Evolutionary conservation across 2,797 vertebrate species (phyloP).

Genomic region (Trachops cirrhosus): DNA sequence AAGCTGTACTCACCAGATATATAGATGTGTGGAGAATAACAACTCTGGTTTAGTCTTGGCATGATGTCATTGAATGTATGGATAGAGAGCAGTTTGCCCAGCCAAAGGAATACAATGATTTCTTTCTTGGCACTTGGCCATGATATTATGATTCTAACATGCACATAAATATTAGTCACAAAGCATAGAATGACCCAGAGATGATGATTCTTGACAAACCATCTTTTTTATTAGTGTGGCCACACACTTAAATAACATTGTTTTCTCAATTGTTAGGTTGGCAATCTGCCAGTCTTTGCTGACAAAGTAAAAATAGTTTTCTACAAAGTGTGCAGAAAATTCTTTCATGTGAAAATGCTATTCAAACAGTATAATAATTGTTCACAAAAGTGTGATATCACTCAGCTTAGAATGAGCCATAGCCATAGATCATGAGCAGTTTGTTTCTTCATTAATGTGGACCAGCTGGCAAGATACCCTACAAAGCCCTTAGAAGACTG

Average conservation of each 20-base stretch:
- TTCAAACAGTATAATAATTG: background rate
- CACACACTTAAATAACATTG: background rate
- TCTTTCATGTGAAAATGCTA: conserved; percentile 22
- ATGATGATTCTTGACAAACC: background rate
- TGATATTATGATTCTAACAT: conserved; percentile 4
- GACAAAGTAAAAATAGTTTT: conserved; percentile 39
- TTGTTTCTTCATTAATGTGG: conserved; percentile 50
- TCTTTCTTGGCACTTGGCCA: background rate
- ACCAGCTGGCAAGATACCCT: conserved; percentile 58
- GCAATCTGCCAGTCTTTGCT: conserved; percentile 21
- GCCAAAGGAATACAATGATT: background rate
- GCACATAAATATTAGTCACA: background rate
- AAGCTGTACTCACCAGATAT: background rate
- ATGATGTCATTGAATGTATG: background rate
- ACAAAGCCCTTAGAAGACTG: conserved; percentile 50
- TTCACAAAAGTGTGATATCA: background rate
- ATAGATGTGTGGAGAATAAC: background rate
- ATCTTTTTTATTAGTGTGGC: conserved; percentile 43
- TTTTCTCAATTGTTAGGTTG: background rate
- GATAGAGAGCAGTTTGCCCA: background rate
- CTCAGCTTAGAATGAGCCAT: background rate
- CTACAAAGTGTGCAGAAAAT: background rate
- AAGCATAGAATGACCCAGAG: background rate
- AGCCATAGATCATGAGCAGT: conserved; percentile 36
- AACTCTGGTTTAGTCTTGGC: background rate